Evolutionary conservation across 2,797 vertebrate genomes (phyloP).

Genomic region (Amblyopsis hoosieri): DNA sequence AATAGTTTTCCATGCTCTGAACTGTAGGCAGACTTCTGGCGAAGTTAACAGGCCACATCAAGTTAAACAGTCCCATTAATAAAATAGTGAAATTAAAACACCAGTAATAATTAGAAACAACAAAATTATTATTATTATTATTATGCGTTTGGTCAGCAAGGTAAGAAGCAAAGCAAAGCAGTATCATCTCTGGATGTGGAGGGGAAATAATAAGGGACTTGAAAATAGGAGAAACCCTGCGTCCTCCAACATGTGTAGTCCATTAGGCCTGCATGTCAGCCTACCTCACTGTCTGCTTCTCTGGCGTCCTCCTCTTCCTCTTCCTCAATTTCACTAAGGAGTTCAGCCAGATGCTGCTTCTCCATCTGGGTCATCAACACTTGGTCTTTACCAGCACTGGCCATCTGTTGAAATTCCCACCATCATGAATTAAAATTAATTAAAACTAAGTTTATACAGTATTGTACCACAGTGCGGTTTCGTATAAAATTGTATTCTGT

Average conservation of each 20-base stretch:
- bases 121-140: background rate
- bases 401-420: slow-evolving; percentile 77
- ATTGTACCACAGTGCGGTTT: slow-evolving; percentile 9
- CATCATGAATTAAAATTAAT: slow-evolving; percentile 9
- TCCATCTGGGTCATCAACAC: slow-evolving; percentile 81
- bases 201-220: slow-evolving; percentile 31
- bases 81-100: slow-evolving; percentile 9
- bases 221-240: slow-evolving; percentile 28
- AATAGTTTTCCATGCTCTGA: slow-evolving; percentile 21
- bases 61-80: slow-evolving; percentile 10
- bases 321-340: slow-evolving; percentile 80
- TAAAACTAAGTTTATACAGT: slow-evolving; percentile 15
- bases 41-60: slow-evolving; percentile 15
- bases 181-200: slow-evolving; percentile 22
- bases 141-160: background rate
- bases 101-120: background rate
- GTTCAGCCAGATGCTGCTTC: slow-evolving; percentile 81
- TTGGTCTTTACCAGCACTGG: slow-evolving; percentile 73
- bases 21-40: slow-evolving; percentile 12
- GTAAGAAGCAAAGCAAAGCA: background rate
- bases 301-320: slow-evolving; percentile 62
- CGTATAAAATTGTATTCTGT: slow-evolving; percentile 11
- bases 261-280: slow-evolving; percentile 50
- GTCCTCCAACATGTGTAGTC: slow-evolving; percentile 50
- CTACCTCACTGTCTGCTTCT: slow-evolving; percentile 77